phyloP scores from a whole-genome alignment of 2,888 invertebrate genomes.

The Anticlea derivata region DNA sequence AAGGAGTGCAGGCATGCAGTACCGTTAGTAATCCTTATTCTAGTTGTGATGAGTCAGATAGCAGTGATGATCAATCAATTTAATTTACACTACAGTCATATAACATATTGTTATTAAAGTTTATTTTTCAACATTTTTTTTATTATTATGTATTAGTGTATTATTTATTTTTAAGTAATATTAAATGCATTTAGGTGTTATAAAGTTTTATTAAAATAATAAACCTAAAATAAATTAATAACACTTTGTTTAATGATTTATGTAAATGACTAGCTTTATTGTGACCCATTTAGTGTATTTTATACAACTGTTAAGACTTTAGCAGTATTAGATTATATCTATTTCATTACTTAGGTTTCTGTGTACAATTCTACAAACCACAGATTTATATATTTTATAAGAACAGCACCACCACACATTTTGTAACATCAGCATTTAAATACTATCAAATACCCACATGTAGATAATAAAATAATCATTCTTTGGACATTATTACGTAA shows the following conservation, averaged over 20 bases:
- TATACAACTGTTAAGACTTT: neutral
- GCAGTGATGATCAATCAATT: slow-evolving; percentile 42
- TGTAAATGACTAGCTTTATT: slow-evolving; percentile 11
- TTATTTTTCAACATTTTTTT: neutral
- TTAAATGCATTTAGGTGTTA: too few relatives aligned
- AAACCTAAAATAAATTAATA: neutral
- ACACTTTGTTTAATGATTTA: neutral
- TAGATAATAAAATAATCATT: too few relatives aligned
- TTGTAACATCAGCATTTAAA: too few relatives aligned
- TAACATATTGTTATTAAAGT: neutral
- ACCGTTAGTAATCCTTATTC: slow-evolving; percentile 52
- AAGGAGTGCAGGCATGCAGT: slow-evolving; percentile 85
- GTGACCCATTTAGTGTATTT: neutral
- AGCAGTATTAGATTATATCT: too few relatives aligned
- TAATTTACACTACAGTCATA: neutral
- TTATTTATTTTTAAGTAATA: neutral
- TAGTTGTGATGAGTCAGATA: slow-evolving; percentile 51
- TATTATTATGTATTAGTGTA: neutral
- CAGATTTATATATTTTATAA: too few relatives aligned
- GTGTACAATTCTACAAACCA: too few relatives aligned
- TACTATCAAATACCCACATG: too few relatives aligned
- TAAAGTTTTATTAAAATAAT: too few relatives aligned
- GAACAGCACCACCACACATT: too few relatives aligned
- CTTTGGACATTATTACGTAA: too few relatives aligned
- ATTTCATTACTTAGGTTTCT: too few relatives aligned